Conservation (phyloP, 2,113 vertebrate species). For the Seriola aureovittata region DNA sequence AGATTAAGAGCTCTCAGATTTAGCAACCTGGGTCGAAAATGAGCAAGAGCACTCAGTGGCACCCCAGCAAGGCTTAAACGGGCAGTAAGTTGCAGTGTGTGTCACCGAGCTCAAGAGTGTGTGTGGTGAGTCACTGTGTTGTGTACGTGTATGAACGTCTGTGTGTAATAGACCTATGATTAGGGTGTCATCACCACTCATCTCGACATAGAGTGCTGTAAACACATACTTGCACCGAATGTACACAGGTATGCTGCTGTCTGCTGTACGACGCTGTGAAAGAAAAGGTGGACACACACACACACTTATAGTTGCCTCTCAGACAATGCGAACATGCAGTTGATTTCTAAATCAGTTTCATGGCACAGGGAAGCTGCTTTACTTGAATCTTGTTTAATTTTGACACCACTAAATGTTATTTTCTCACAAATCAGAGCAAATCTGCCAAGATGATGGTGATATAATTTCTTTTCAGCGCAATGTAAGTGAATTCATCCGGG, state of each 20-base stretch:
- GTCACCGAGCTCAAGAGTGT: conserved; percentile 21
- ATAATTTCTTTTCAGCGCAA: conserved; percentile 21
- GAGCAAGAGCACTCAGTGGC: conserved; percentile 31
- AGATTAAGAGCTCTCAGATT: conserved; percentile 21
- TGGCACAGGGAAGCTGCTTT: conserved; percentile 26
- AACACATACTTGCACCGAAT: conserved; percentile 31
- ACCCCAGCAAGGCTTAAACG: conserved; percentile 17
- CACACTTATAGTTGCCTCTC: background rate
- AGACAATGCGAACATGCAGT: conserved; percentile 33
- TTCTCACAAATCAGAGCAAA: background rate
- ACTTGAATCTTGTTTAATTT: conserved; percentile 1
- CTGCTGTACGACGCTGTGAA: background rate
- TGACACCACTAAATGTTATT: conserved; percentile 8
- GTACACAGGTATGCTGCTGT: conserved; percentile 17
- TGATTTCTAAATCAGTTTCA: conserved; percentile 49
- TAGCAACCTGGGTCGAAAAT: background rate
- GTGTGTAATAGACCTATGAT: conserved; percentile 45
- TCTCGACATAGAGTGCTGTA: conserved; percentile 20
- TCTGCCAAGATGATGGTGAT: conserved; percentile 11
- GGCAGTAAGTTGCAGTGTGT: conserved; percentile 33
- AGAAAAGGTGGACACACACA: conserved; percentile 41
- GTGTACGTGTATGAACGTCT: conserved; percentile 11
- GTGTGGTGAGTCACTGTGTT: conserved; percentile 43
- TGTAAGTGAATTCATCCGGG: background rate
- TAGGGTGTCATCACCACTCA: conserved; percentile 45